Percentiles rank a stretch among this genome's conserved stretches.
Evolutionary conservation across 2,113 vertebrate genomes (phyloP).

Genomic region (Prionailurus viverrinus): DNA sequence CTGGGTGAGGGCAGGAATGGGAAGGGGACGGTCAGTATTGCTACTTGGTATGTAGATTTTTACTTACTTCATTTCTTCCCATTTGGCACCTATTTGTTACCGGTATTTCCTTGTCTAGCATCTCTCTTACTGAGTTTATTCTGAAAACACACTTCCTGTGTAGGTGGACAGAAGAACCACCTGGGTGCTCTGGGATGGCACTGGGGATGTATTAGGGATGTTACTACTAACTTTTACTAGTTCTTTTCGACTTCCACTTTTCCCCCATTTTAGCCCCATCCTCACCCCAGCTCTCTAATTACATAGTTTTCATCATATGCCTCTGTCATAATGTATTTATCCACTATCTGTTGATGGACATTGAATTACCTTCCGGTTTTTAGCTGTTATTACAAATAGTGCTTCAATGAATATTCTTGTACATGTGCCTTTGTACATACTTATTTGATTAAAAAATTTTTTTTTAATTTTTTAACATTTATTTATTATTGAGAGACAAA

Average conservation of each 20-base stretch:
- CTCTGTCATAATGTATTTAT: background rate
- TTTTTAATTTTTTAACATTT: too few species aligned
- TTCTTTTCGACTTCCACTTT: background rate
- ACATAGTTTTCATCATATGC: background rate
- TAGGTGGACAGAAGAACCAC: background rate
- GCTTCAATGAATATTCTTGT: too few species aligned
- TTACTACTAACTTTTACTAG: background rate
- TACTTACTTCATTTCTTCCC: background rate
- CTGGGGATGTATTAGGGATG: background rate
- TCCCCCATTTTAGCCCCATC: background rate
- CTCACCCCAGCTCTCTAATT: background rate
- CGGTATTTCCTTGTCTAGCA: background rate
- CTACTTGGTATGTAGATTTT: background rate
- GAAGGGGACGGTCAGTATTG: background rate
- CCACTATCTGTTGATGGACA: background rate
- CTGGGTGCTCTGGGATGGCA: background rate
- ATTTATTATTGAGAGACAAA: too few species aligned
- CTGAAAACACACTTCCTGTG: background rate
- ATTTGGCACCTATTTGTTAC: background rate
- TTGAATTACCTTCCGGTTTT: background rate
- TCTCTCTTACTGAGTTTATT: background rate
- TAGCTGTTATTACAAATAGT: conserved; percentile 17
- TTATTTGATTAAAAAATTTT: too few species aligned
- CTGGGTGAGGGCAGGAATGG: background rate
- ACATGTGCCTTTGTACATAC: too few species aligned